Percentiles rank a stretch among this genome's conserved stretches.
Conservation (phyloP, 2,797 vertebrate genomes). For the Rhadinocentrus ornatus region DNA sequence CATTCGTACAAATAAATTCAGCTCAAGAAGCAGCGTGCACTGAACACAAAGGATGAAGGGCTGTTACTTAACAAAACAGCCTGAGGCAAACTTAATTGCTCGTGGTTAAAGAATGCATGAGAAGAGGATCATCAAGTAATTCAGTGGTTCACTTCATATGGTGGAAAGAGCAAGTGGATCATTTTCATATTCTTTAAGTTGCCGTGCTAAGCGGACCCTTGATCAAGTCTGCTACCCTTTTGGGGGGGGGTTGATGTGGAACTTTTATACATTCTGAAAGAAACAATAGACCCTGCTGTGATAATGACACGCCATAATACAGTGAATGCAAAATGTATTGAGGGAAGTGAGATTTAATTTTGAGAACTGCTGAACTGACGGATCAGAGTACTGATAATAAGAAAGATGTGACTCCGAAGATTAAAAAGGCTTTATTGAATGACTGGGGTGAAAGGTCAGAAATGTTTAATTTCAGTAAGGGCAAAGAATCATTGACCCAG, state of each 20-base stretch:
- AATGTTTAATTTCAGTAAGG: slow-evolving; percentile 71
- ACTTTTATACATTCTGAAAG: not conserved
- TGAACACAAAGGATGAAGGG: slow-evolving; percentile 20
- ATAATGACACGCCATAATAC: not conserved
- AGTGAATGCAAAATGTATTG: not conserved
- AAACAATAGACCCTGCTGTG: slow-evolving; percentile 16
- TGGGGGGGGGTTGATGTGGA: slow-evolving; percentile 2
- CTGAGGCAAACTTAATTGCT: slow-evolving; percentile 28
- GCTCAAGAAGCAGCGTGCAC: slow-evolving; percentile 3
- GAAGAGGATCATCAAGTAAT: slow-evolving; percentile 26
- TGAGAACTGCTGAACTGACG: slow-evolving; percentile 8
- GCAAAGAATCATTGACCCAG: slow-evolving; percentile 59
- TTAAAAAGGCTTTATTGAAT: slow-evolving; percentile 44
- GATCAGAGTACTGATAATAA: slow-evolving; percentile 22
- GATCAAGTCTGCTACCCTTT: slow-evolving; percentile 18
- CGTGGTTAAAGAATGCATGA: slow-evolving; percentile 18
- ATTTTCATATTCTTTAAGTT: slow-evolving; percentile 30
- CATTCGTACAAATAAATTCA: slow-evolving; percentile 30
- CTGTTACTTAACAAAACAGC: slow-evolving; percentile 46
- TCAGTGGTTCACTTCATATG: slow-evolving; percentile 22
- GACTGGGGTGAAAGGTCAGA: slow-evolving; percentile 57
- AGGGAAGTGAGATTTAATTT: slow-evolving; percentile 14
- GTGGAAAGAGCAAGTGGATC: slow-evolving; percentile 10
- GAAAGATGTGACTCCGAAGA: slow-evolving; percentile 43
- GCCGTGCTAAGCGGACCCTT: slow-evolving; percentile 2